phyloP scores from a whole-genome alignment of 2,113 vertebrate species.

The Gavialis gangeticus region DNA sequence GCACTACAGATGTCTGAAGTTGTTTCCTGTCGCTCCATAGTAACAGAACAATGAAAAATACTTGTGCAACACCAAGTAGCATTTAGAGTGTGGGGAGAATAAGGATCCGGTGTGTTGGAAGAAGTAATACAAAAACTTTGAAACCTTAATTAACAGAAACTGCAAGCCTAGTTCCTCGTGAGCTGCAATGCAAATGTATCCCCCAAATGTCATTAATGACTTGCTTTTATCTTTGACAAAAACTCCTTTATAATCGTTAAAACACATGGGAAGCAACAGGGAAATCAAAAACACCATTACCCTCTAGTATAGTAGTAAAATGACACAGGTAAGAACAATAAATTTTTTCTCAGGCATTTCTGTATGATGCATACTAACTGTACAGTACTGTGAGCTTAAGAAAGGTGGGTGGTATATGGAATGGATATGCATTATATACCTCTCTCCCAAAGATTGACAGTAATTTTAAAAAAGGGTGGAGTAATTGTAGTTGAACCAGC shows the following conservation, averaged over 20 bases:
- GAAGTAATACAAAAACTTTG: neutral
- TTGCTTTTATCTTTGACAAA: neutral
- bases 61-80: neutral
- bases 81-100: neutral
- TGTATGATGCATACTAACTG: neutral
- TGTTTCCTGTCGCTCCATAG: neutral
- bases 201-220: neutral
- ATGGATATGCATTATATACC: neutral
- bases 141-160: neutral
- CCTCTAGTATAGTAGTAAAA: neutral
- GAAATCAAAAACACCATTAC: neutral
- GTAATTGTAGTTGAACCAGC: slow-evolving; percentile 5
- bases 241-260: neutral
- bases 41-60: neutral
- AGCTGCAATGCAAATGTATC: neutral
- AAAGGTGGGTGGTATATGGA: neutral
- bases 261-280: accelerated
- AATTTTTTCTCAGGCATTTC: neutral
- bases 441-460: neutral
- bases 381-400: neutral
- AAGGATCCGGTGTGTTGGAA: neutral
- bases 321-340: neutral
- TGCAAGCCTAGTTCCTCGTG: neutral
- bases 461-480: slow-evolving; percentile 20
- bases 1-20: neutral